Percentiles rank a stretch among this genome's conserved stretches.
Evolutionary conservation across 2,797 vertebrate species (phyloP).

Genomic region (Diplodus puntazzo): DNA sequence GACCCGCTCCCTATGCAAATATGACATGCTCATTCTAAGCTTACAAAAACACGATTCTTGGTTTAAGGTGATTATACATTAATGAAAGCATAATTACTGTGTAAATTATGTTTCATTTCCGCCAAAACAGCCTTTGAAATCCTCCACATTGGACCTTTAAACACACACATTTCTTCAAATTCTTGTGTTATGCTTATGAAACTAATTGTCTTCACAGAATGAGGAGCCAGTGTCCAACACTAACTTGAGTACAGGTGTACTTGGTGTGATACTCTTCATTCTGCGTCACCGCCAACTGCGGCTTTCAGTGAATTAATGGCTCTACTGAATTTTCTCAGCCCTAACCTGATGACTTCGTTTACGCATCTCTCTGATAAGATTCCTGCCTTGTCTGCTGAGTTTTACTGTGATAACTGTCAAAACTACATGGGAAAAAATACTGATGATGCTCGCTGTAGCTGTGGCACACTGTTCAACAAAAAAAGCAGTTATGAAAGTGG

Average conservation of each 20-base stretch:
- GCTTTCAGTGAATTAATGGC: constrained; percentile 11
- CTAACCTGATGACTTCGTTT: background rate
- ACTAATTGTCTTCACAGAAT: constrained; percentile 25
- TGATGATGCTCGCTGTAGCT: constrained; percentile 6
- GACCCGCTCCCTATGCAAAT: no score
- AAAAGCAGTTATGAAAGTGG: background rate
- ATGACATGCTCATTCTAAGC: no score
- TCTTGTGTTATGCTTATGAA: background rate
- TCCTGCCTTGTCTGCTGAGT: background rate
- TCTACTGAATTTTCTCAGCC: constrained; percentile 19
- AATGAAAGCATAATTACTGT: no score
- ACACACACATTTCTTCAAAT: background rate
- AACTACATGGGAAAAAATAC: constrained; percentile 29
- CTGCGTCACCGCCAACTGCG: constrained; percentile 12
- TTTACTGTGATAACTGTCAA: constrained; percentile 15
- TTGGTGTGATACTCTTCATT: constrained; percentile 25
- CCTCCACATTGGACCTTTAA: background rate
- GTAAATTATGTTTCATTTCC: no score
- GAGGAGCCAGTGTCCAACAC: background rate
- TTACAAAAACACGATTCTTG: no score
- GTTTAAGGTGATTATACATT: no score
- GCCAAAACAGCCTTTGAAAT: no score
- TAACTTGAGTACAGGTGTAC: background rate
- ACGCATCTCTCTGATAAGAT: constrained; percentile 5
- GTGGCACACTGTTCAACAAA: constrained; percentile 5